phyloP scores from a whole-genome alignment of 2,888 invertebrate genomes.

The Aspidiotus rigidus region DNA sequence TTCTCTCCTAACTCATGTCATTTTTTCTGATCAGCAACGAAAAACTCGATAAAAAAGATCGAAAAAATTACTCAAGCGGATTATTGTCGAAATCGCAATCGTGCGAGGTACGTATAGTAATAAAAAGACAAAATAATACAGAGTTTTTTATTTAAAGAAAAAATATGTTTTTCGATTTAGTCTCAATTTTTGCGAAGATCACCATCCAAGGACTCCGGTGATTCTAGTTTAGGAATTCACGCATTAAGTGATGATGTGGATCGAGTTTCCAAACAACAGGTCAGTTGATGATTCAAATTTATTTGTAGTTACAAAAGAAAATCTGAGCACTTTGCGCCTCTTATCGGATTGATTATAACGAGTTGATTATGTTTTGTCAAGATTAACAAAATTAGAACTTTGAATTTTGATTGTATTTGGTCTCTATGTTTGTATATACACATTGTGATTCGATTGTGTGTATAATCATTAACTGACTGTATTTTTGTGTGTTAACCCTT shows the following conservation, averaged over 20 bases:
- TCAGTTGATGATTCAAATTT: too few species aligned
- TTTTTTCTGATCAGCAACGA: background rate
- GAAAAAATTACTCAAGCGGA: constrained; percentile 28
- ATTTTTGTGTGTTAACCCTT: too few species aligned
- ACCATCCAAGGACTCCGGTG: constrained; percentile 12
- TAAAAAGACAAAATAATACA: too few species aligned
- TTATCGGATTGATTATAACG: too few species aligned
- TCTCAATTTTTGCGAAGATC: constrained; percentile 15
- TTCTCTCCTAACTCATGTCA: too few species aligned
- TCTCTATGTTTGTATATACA: too few species aligned
- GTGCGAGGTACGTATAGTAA: constrained; percentile 39
- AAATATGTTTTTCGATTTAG: constrained; percentile 3
- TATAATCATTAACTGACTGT: too few species aligned
- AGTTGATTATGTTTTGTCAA: too few species aligned
- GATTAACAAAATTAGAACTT: background rate
- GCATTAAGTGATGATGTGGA: constrained; percentile 18
- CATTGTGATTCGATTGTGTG: too few species aligned
- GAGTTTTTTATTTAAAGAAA: background rate
- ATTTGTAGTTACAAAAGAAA: too few species aligned
- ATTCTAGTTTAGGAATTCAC: background rate
- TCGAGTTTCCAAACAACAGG: constrained; percentile 11
- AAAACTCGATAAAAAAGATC: constrained; percentile 4
- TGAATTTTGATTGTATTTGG: background rate
- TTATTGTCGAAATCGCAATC: constrained; percentile 38
- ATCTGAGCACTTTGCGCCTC: too few species aligned